Evolutionary conservation across 2,113 vertebrate species (phyloP).

Genomic region (Phocoena phocoena): DNA sequence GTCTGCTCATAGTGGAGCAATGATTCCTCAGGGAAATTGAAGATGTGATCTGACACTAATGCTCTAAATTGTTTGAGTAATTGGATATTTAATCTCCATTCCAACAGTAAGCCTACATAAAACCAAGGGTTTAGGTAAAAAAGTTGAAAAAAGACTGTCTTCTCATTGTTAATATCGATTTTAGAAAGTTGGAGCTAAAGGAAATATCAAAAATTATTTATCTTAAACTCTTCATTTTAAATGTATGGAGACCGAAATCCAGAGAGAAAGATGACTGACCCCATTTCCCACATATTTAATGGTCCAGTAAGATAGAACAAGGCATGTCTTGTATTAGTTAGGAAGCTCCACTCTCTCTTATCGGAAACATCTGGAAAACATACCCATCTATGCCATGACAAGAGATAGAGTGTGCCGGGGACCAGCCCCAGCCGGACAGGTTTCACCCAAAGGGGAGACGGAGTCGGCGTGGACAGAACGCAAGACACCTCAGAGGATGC

Average conservation of each 20-base stretch:
- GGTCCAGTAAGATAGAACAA: background rate
- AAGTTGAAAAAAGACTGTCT: background rate
- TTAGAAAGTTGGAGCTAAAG: background rate
- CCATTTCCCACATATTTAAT: background rate
- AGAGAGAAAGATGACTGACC: background rate
- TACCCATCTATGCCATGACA: background rate
- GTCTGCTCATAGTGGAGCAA: background rate
- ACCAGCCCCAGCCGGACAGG: too few relatives aligned
- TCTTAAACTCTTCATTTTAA: background rate
- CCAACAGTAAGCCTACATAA: background rate
- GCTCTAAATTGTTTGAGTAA: background rate
- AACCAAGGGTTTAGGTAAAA: background rate
- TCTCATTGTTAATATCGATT: background rate
- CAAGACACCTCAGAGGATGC: too few relatives aligned
- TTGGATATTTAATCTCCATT: background rate
- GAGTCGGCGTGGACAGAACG: too few relatives aligned
- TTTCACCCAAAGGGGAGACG: too few relatives aligned
- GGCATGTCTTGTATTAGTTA: background rate
- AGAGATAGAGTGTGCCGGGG: background rate
- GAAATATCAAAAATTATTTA: background rate
- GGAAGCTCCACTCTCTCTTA: background rate
- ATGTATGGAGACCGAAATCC: background rate
- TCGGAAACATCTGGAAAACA: background rate
- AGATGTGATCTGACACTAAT: background rate
- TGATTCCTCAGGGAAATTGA: background rate